A percentile compares a stretch with the other conserved stretches of the same genome.
Conservation (phyloP, 2,113 vertebrate genomes). For the Clupea harengus region DNA sequence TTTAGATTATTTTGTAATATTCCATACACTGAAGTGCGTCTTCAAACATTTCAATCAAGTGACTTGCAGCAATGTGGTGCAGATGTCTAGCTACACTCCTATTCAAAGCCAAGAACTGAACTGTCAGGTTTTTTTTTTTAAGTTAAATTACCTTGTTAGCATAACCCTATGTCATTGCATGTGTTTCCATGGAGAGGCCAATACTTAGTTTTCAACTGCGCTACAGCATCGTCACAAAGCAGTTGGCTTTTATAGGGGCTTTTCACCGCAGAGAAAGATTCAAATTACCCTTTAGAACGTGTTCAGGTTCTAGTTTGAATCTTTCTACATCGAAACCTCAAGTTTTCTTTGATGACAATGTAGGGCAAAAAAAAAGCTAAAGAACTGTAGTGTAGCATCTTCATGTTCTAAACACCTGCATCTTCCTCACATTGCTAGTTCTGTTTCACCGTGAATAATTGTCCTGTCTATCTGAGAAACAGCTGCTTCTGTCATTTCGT, state of each 20-base stretch:
- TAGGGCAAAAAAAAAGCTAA: not conserved
- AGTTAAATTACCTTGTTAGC: not conserved
- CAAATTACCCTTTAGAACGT: no score
- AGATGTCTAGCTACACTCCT: not conserved
- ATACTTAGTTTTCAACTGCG: no score
- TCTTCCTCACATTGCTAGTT: not conserved
- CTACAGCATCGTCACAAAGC: no score
- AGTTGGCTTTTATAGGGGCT: no score
- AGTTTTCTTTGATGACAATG: not conserved
- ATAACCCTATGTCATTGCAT: not conserved
- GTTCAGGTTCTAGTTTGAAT: no score
- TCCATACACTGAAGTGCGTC: not conserved
- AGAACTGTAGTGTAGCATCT: not conserved
- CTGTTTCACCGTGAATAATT: not conserved
- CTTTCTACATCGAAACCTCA: not conserved
- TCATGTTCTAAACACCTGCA: not conserved
- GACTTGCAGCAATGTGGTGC: not conserved
- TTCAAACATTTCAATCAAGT: not conserved
- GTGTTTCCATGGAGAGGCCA: no score
- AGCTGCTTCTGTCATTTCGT: no score
- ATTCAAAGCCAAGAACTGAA: not conserved
- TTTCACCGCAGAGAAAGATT: no score
- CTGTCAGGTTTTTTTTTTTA: not conserved
- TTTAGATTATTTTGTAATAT: slow-evolving; percentile 6
- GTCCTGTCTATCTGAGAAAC: not conserved